phyloP scores from a whole-genome alignment of 2,113 vertebrate genomes.

The Menura novaehollandiae region DNA sequence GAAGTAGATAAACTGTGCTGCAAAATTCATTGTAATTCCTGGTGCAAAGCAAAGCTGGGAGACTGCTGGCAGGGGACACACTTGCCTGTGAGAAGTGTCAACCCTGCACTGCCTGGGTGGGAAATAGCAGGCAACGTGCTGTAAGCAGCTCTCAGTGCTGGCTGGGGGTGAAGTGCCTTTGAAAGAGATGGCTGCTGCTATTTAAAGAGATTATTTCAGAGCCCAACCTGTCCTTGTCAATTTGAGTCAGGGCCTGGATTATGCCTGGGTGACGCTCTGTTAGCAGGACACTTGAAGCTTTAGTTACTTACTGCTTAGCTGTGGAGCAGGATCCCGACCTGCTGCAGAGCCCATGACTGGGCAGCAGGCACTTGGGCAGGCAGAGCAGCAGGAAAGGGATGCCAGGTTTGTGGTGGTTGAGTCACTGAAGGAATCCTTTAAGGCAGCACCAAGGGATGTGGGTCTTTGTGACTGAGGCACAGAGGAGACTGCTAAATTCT shows the following conservation, averaged over 20 bases:
- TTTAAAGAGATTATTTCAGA: conserved; percentile 71
- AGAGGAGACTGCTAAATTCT: neutral
- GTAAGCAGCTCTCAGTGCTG: neutral
- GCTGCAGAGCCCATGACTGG: accelerated
- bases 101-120: neutral
- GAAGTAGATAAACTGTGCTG: conserved; percentile 84
- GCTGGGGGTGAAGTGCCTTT: conserved; percentile 3
- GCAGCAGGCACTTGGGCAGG: neutral
- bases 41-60: neutral
- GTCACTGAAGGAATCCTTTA: neutral
- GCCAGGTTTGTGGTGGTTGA: neutral
- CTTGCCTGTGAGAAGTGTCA: neutral
- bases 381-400: neutral
- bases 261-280: conserved; percentile 40
- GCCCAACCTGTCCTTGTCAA: conserved; percentile 68
- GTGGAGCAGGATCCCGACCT: neutral
- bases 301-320: conserved; percentile 50
- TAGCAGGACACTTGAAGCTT: conserved; percentile 41
- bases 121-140: neutral
- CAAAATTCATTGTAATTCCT: conserved; percentile 84
- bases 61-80: neutral
- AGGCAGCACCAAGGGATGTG: neutral
- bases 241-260: conserved; percentile 67
- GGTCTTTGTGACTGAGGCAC: accelerated
- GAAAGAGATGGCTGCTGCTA: conserved; percentile 41